Conservation (phyloP, 2,888 invertebrate species). For the Bruchidius siliquastri region DNA sequence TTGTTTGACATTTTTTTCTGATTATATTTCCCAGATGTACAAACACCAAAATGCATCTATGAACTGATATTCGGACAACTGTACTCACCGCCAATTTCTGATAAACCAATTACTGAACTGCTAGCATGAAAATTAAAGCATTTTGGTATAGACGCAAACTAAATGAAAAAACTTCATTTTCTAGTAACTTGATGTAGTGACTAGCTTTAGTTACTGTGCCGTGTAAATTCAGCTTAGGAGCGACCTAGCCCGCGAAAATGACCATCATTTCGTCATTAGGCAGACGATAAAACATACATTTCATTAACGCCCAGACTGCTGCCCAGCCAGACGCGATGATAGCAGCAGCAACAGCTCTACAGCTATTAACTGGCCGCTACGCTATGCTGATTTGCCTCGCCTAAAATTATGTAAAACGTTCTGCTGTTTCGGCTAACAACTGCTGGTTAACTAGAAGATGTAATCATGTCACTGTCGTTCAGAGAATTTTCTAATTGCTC, state of each 20-base stretch:
- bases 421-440: background rate
- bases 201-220: too few relatives aligned
- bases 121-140: too few relatives aligned
- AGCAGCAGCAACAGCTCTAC: background rate
- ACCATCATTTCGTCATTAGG: slow-evolving; percentile 40
- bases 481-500: background rate
- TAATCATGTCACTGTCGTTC: background rate
- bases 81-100: too few relatives aligned
- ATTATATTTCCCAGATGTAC: too few relatives aligned
- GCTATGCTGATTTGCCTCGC: background rate
- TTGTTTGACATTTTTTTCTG: too few relatives aligned
- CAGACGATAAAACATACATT: slow-evolving; percentile 36
- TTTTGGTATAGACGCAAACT: too few relatives aligned
- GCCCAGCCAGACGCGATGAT: background rate
- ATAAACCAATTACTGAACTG: too few relatives aligned
- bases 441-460: background rate
- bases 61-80: too few relatives aligned
- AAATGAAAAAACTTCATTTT: too few relatives aligned
- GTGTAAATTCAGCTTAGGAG: too few relatives aligned
- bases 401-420: background rate
- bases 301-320: slow-evolving; percentile 24
- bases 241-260: slow-evolving; percentile 38
- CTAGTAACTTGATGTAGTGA: too few relatives aligned
- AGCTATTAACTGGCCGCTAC: slow-evolving; percentile 1
- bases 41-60: too few relatives aligned